Evolutionary conservation across 2,888 invertebrate genomes (phyloP).

Genomic region (Tillus elongatus): DNA sequence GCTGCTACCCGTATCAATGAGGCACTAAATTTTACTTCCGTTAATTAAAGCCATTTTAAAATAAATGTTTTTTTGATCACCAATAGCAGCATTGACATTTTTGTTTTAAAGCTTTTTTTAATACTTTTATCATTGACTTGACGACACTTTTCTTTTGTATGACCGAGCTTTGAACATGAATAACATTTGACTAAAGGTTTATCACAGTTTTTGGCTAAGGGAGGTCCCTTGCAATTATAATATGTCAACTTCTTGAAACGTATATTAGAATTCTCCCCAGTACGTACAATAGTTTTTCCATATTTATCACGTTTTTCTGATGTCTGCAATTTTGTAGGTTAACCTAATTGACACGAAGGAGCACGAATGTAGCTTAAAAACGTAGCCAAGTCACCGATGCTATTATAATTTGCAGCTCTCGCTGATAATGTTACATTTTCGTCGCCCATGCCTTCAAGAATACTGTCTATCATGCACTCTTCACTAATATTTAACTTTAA

Average conservation of each 20-base stretch:
- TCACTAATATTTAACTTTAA: background rate
- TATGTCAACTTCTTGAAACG: background rate
- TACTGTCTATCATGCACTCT: slow-evolving; percentile 1
- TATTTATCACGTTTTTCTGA: background rate
- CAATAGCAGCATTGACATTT: too few relatives aligned
- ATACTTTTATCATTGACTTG: background rate
- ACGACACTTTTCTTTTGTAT: background rate
- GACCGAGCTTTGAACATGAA: background rate
- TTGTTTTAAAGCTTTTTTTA: background rate
- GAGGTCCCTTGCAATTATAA: background rate
- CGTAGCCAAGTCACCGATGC: background rate
- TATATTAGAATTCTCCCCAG: background rate
- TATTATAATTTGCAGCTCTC: background rate
- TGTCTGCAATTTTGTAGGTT: background rate
- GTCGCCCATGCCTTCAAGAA: background rate
- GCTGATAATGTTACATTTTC: background rate
- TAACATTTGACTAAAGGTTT: background rate
- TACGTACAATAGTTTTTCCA: background rate
- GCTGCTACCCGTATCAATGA: background rate
- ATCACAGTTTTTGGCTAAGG: background rate
- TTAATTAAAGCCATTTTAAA: background rate
- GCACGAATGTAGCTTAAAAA: too few relatives aligned
- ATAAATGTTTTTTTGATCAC: background rate
- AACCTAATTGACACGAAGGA: background rate
- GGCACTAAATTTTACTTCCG: background rate